Evolutionary conservation across 2,797 vertebrate genomes (phyloP).

Genomic region (Poliocrania exsul): DNA sequence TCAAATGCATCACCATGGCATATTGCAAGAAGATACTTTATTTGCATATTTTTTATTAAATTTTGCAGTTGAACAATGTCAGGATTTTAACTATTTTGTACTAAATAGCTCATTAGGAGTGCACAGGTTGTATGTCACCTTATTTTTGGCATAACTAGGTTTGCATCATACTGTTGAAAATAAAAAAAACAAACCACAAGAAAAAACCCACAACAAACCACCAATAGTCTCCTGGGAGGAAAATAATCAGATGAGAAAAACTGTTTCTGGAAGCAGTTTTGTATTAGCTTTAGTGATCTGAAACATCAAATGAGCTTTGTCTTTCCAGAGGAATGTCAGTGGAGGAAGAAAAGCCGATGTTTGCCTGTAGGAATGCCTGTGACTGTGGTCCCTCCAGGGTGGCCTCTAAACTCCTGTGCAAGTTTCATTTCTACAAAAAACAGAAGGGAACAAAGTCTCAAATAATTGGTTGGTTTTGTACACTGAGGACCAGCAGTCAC

Average conservation of each 20-base stretch:
- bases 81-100: neutral
- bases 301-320: neutral
- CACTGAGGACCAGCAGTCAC: neutral
- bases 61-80: neutral
- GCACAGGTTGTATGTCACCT: neutral
- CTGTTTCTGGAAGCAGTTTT: neutral
- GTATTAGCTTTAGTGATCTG: neutral
- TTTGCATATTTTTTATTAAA: neutral
- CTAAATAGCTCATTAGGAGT: neutral
- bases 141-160: neutral
- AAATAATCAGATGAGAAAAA: neutral
- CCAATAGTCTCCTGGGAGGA: neutral
- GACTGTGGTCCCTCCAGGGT: neutral
- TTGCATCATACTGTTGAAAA: neutral
- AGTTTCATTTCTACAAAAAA: constrained; percentile 3
- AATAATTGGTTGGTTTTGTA: neutral
- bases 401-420: neutral
- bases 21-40: neutral
- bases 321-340: neutral
- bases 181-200: neutral
- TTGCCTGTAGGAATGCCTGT: constrained; percentile 1
- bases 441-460: neutral
- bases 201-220: neutral
- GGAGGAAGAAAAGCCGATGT: neutral
- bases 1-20: neutral